phyloP scores from a whole-genome alignment of 2,113 vertebrate genomes.

The Nycticorax nycticorax region DNA sequence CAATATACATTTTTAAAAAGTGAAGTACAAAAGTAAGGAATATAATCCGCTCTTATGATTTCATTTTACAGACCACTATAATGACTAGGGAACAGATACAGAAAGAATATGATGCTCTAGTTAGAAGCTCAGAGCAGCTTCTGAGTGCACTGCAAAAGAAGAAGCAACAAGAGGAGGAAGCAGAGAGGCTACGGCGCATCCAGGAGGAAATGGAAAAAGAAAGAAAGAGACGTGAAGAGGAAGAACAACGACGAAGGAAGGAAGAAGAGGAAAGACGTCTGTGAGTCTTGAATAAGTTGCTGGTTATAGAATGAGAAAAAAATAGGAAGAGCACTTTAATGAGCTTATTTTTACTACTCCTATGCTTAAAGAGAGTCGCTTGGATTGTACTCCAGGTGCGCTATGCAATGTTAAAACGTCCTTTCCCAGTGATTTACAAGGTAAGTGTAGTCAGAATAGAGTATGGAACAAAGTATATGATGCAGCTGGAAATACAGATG shows the following conservation, averaged over 20 bases:
- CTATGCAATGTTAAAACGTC: neutral
- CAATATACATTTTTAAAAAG: neutral
- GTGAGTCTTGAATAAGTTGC: slow-evolving; percentile 75
- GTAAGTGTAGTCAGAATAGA: neutral
- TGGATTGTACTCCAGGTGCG: neutral
- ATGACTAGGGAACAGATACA: slow-evolving; percentile 92
- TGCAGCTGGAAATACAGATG: neutral
- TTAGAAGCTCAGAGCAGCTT: slow-evolving; percentile 88
- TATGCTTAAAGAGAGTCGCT: neutral
- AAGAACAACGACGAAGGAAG: slow-evolving; percentile 82
- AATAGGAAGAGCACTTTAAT: neutral
- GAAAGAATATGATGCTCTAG: slow-evolving; percentile 84
- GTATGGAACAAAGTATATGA: neutral
- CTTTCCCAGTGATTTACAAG: neutral
- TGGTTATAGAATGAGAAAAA: neutral
- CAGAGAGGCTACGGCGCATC: slow-evolving; percentile 87
- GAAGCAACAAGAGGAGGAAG: slow-evolving; percentile 94
- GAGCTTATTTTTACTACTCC: neutral
- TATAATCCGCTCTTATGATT: neutral
- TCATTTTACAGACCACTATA: slow-evolving; percentile 76
- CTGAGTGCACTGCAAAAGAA: slow-evolving; percentile 89
- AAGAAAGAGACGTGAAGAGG: slow-evolving; percentile 85
- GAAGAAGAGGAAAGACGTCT: slow-evolving; percentile 88
- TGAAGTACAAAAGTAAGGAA: neutral
- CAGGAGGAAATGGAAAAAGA: slow-evolving; percentile 96